A percentile compares a stretch with the other conserved stretches of the same genome.
Evolutionary conservation across 2,113 vertebrate genomes (phyloP).

Genomic region (Muntiacus reevesi): DNA sequence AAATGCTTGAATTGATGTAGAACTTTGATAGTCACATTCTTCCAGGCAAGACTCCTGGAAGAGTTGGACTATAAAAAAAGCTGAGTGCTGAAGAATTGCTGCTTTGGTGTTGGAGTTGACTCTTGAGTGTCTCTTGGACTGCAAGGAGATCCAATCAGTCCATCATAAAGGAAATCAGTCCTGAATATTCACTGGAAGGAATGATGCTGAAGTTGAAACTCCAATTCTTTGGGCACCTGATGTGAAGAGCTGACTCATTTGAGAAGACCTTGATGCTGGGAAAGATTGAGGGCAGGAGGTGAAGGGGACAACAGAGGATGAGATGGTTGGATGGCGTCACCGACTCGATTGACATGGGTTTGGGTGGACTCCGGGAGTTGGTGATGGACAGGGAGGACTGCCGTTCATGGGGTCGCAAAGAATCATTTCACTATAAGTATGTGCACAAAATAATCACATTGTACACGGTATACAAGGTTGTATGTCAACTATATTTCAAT

Average conservation of each 20-base stretch:
- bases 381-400: background rate
- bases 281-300: background rate
- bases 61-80: background rate
- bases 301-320: background rate
- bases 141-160: background rate
- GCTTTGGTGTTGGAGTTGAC: no score
- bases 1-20: background rate
- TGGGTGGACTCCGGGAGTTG: background rate
- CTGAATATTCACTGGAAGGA: background rate
- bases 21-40: constrained; percentile 37
- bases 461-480: no score
- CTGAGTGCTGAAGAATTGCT: no score
- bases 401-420: background rate
- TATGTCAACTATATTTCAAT: no score
- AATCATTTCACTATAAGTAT: background rate
- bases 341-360: rapidly evolving
- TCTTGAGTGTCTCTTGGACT: background rate
- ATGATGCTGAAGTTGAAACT: background rate
- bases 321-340: background rate
- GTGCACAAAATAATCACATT: no score
- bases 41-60: background rate
- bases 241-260: background rate
- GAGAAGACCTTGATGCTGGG: background rate
- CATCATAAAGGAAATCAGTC: background rate
- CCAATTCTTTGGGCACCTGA: background rate